Evolutionary conservation across 2,113 vertebrate species (phyloP).

Genomic region (Oryzias melastigma): DNA sequence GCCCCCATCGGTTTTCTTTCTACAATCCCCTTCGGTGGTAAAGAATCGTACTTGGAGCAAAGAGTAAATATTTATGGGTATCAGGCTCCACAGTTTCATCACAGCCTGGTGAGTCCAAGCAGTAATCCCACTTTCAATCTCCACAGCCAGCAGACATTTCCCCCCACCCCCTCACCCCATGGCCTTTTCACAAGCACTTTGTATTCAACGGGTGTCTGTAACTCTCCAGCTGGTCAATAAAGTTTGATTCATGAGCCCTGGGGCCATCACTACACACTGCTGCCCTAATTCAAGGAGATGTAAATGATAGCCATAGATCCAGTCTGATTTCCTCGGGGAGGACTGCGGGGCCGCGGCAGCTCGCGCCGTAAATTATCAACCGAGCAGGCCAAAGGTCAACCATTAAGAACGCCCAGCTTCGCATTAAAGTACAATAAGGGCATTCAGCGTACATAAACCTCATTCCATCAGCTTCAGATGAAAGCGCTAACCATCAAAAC

Average conservation of each 20-base stretch:
- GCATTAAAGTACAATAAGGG: conserved; percentile 63
- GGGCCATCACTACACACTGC: conserved; percentile 50
- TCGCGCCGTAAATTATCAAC: conserved; percentile 48
- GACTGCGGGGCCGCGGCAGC: conserved; percentile 6
- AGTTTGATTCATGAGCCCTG: conserved; percentile 67
- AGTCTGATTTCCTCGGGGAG: conserved; percentile 72
- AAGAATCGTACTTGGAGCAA: conserved; percentile 30
- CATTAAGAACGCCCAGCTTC: conserved; percentile 36
- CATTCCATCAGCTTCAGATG: conserved; percentile 9
- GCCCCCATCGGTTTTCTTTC: not conserved
- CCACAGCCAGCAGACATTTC: conserved; percentile 24
- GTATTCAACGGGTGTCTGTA: conserved; percentile 63
- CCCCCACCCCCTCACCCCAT: conserved; percentile 13
- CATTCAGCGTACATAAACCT: conserved; percentile 27
- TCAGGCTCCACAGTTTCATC: conserved; percentile 41
- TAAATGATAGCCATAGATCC: conserved; percentile 66
- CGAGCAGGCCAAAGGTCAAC: conserved; percentile 64
- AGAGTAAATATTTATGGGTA: conserved; percentile 62
- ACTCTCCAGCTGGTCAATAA: conserved; percentile 71
- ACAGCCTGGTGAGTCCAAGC: conserved; percentile 9
- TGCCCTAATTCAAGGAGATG: conserved; percentile 69
- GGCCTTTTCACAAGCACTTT: conserved; percentile 54
- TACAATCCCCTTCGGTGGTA: conserved; percentile 29
- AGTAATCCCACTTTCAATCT: conserved; percentile 39
- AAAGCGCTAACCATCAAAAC: conserved; percentile 12